Conservation (phyloP, 2,113 vertebrate genomes). For the Vidua chalybeata region DNA sequence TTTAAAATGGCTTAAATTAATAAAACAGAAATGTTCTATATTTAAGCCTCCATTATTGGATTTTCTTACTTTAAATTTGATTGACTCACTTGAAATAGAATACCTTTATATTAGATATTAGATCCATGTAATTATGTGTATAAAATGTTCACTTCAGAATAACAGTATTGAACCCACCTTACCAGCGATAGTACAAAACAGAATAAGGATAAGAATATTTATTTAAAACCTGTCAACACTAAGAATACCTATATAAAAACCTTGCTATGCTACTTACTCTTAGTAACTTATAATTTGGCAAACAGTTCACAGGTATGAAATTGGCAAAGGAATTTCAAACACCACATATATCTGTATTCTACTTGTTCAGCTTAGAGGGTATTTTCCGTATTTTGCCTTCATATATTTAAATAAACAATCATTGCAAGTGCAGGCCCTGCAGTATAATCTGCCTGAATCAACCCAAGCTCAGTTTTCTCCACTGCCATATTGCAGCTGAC, state of each 20-base stretch:
- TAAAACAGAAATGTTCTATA: neutral
- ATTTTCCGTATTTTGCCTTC: neutral
- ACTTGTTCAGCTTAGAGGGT: neutral
- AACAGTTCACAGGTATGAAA: neutral
- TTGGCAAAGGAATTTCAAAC: neutral
- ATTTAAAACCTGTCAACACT: neutral
- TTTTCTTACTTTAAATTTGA: neutral
- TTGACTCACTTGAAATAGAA: neutral
- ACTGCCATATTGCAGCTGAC: neutral
- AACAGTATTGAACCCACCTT: neutral
- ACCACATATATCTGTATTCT: neutral
- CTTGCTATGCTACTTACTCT: neutral
- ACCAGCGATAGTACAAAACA: neutral
- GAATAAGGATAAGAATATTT: neutral
- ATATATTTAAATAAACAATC: neutral
- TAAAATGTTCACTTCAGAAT: constrained; percentile 18
- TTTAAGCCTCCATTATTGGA: neutral
- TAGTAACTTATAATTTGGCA: neutral
- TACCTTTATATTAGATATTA: constrained; percentile 1
- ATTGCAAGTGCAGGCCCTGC: neutral
- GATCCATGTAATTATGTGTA: neutral
- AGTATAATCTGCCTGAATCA: neutral
- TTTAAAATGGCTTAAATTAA: neutral
- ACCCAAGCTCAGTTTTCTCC: neutral
- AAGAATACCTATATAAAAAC: neutral